A percentile compares a stretch with the other conserved stretches of the same genome.
These are phyloP conservation scores for Proisotoma minuta DNA, from an alignment of 2,888 invertebrate species.

Conservation along the genomic window DNA sequence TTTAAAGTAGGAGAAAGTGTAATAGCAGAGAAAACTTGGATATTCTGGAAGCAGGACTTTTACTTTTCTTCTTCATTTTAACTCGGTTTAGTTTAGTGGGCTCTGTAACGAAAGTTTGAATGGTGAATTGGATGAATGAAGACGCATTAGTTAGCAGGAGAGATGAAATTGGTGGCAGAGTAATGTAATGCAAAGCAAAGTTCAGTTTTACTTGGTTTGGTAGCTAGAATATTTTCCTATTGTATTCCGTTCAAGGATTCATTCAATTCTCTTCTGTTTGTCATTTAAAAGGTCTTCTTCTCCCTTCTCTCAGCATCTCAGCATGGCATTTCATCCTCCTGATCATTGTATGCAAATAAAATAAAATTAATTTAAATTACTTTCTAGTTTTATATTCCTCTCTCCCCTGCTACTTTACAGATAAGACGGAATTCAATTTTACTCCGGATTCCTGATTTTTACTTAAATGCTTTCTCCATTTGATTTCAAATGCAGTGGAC, in stretches of 20 bases:
- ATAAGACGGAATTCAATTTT: too few relatives aligned
- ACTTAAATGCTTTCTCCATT: too few relatives aligned
- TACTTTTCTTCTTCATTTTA: too few relatives aligned
- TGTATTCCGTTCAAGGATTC: not conserved
- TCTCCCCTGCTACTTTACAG: too few relatives aligned
- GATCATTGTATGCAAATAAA: slow-evolving; percentile 6
- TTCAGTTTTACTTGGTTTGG: too few relatives aligned
- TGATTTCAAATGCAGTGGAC: too few relatives aligned
- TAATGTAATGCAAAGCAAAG: slow-evolving; percentile 1
- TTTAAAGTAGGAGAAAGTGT: too few relatives aligned
- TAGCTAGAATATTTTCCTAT: not conserved
- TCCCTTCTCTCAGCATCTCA: not conserved
- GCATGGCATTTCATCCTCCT: not conserved
- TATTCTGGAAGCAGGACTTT: too few relatives aligned
- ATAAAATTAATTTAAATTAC: slow-evolving; percentile 1
- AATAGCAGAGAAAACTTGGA: too few relatives aligned
- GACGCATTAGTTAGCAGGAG: not conserved
- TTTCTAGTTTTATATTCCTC: too few relatives aligned
- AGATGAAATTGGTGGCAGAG: not conserved
- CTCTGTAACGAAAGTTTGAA: not conserved
- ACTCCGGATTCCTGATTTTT: too few relatives aligned
- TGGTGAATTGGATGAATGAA: not conserved
- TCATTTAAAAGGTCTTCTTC: not conserved
- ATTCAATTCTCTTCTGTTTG: not conserved
- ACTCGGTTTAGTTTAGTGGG: not conserved